Conservation (phyloP, 2,113 vertebrate genomes). For the Forbesichthys agassizii region DNA sequence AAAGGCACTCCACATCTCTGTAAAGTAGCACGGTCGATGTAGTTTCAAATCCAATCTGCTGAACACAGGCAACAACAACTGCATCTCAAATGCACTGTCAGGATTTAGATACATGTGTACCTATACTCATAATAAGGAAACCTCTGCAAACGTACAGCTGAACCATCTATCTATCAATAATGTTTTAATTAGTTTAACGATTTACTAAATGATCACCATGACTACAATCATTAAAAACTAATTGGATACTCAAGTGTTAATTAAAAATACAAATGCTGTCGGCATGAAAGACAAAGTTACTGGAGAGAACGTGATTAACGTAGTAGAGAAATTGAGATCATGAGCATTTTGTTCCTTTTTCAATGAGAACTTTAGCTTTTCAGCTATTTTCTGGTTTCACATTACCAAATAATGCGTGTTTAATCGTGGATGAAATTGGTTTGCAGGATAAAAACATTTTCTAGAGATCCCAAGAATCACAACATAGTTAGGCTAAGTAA, state of each 20-base stretch:
- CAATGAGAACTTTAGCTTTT: neutral
- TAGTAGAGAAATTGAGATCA: neutral
- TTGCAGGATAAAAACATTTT: neutral
- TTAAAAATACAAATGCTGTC: conserved; percentile 18
- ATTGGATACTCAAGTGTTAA: conserved; percentile 34
- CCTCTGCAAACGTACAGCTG: neutral
- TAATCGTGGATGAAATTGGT: conserved; percentile 17
- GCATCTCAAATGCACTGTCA: too few relatives aligned
- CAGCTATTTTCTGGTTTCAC: neutral
- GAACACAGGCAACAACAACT: too few relatives aligned
- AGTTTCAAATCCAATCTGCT: too few relatives aligned
- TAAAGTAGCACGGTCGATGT: too few relatives aligned
- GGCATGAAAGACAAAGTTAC: neutral
- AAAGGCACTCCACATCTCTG: too few relatives aligned
- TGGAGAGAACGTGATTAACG: conserved; percentile 12
- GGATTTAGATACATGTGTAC: too few relatives aligned
- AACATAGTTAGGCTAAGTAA: conserved; percentile 1
- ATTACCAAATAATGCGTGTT: neutral
- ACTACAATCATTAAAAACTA: conserved; percentile 32
- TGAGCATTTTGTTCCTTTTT: neutral
- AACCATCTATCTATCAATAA: conserved; percentile 38
- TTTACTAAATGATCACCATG: conserved; percentile 20
- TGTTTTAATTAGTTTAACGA: conserved; percentile 38
- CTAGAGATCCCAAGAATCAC: neutral
- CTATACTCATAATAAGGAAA: conserved; percentile 7